Percentiles rank a stretch among this genome's conserved stretches.
These are phyloP conservation scores for Struthidea cinerea DNA, from an alignment of 2,113 vertebrate species.

Conservation along the genomic window DNA sequence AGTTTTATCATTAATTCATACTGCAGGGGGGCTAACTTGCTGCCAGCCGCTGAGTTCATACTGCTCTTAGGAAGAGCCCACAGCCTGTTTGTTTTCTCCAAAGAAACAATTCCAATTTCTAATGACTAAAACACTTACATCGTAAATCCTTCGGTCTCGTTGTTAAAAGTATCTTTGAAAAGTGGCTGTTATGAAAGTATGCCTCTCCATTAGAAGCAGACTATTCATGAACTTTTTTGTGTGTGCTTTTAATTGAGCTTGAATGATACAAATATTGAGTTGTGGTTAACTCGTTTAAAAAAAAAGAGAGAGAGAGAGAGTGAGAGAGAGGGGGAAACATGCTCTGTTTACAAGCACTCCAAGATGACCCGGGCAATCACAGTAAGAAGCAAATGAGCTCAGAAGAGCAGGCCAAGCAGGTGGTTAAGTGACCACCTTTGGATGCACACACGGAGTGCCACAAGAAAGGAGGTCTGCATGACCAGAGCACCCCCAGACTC, in stretches of 20 bases:
- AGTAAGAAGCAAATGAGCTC: neutral
- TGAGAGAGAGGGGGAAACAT: neutral
- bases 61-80: constrained; percentile 34
- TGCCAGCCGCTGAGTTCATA: constrained; percentile 34
- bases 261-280: constrained; percentile 40
- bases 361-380: neutral
- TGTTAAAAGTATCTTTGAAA: constrained; percentile 62
- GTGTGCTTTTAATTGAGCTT: constrained; percentile 43
- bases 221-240: constrained; percentile 20
- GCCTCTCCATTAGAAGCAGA: constrained; percentile 47
- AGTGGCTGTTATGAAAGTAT: neutral
- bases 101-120: constrained; percentile 38
- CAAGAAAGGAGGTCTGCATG: neutral
- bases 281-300: neutral
- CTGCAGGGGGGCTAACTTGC: constrained; percentile 24
- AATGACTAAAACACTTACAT: constrained; percentile 36
- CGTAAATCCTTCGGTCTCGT: constrained; percentile 4
- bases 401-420: neutral
- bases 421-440: neutral
- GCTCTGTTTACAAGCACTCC: neutral
- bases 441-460: neutral
- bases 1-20: constrained; percentile 66
- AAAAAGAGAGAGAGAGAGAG: neutral
- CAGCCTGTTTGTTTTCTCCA: constrained; percentile 47
- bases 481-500: neutral